Percentiles rank a stretch among this genome's conserved stretches.
phyloP scores from a whole-genome alignment of 2,113 vertebrate species.

The Actenoides lindsayi region DNA sequence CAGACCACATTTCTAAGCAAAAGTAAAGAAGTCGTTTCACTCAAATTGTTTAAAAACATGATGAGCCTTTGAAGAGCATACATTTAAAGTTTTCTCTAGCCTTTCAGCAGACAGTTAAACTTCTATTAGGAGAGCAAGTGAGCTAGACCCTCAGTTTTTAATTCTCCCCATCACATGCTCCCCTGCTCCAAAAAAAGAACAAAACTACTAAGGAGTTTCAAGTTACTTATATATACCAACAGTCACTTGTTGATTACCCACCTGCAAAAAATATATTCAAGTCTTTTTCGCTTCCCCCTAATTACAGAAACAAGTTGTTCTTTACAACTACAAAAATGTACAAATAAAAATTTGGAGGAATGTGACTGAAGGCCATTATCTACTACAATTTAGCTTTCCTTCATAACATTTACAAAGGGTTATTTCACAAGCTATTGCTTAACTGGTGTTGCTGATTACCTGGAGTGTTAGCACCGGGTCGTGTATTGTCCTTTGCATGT shows the following conservation, averaged over 20 bases:
- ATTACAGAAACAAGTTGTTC: not conserved
- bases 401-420: not conserved
- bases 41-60: not conserved
- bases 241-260: not conserved
- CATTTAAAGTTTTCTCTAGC: not conserved
- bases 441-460: constrained; percentile 71
- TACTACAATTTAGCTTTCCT: not conserved
- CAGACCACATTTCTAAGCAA: constrained; percentile 94
- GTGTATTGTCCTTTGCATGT: constrained; percentile 93
- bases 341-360: not conserved
- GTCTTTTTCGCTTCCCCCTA: not conserved
- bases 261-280: not conserved
- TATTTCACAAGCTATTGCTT: not conserved
- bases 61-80: not conserved
- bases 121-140: not conserved
- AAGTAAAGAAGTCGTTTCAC: not conserved
- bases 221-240: not conserved
- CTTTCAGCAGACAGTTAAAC: not conserved
- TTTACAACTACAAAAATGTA: not conserved
- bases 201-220: not conserved
- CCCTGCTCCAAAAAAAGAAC: not conserved
- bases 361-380: not conserved
- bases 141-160: not conserved
- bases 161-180: rapidly evolving
- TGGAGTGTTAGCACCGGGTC: constrained; percentile 86